Conservation (phyloP, 2,113 vertebrate species). For the Syngnathoides biaculeatus region DNA sequence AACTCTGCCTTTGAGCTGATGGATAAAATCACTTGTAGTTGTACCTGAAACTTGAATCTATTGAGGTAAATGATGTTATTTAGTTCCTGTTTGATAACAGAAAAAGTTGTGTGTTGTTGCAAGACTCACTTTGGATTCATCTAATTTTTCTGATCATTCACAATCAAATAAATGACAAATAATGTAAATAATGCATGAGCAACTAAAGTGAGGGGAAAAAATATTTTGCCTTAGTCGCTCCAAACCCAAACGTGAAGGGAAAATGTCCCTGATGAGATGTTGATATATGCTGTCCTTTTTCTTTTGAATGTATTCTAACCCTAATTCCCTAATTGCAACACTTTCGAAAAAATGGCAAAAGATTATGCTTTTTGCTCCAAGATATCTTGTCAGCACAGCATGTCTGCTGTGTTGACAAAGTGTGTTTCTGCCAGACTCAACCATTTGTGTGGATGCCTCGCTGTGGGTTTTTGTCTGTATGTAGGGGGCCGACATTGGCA, state of each 20-base stretch:
- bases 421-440: background rate
- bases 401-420: background rate
- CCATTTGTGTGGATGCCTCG: background rate
- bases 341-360: background rate
- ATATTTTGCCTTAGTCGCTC: background rate
- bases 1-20: background rate
- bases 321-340: background rate
- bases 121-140: too few relatives aligned
- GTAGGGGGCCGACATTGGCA: background rate
- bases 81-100: background rate
- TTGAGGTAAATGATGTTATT: background rate
- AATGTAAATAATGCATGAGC: background rate
- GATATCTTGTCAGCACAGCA: background rate
- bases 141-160: background rate
- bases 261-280: background rate
- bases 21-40: background rate
- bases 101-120: too few relatives aligned
- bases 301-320: background rate
- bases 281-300: background rate
- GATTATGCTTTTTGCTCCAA: background rate
- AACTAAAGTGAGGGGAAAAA: background rate
- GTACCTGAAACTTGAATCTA: background rate
- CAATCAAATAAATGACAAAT: background rate
- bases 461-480: background rate
- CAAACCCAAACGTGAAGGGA: background rate